Conservation (phyloP, 2,797 vertebrate species). For the Myiotriccus ornatus region DNA sequence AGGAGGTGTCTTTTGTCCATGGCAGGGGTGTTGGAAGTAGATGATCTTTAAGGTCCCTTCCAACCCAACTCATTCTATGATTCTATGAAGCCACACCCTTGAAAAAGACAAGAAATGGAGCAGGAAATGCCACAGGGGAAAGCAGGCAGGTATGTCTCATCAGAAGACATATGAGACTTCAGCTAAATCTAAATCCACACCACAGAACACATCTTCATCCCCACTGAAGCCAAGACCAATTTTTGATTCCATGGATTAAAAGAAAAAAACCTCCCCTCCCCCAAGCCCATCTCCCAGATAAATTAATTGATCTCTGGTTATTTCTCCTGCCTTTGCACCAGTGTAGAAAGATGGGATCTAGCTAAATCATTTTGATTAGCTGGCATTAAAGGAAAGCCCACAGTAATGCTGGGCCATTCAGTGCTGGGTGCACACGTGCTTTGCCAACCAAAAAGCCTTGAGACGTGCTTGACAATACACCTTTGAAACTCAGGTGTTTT, state of each 20-base stretch:
- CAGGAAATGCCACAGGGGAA: background rate
- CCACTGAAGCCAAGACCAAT: background rate
- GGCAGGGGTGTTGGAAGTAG: background rate
- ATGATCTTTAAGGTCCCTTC: background rate
- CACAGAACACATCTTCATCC: background rate
- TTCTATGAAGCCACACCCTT: background rate
- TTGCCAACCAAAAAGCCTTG: background rate
- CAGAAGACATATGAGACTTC: background rate
- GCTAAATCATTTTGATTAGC: background rate
- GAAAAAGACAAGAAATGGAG: background rate
- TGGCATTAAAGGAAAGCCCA: background rate
- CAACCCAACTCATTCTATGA: background rate
- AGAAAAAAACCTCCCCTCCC: background rate
- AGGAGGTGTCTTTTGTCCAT: background rate
- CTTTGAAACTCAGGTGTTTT: background rate
- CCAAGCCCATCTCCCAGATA: background rate
- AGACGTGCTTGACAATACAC: accelerated
- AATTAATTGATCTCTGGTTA: background rate
- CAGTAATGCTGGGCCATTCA: accelerated
- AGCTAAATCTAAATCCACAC: background rate
- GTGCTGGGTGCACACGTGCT: accelerated
- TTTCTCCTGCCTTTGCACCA: background rate
- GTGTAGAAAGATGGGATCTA: background rate
- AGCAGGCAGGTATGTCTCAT: background rate
- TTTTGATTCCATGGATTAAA: background rate